Evolutionary conservation across 2,888 invertebrate genomes (phyloP), one percentile per base, ranked within the genome.

Genomic region (Synanthedon myopaeformis): DNA sequence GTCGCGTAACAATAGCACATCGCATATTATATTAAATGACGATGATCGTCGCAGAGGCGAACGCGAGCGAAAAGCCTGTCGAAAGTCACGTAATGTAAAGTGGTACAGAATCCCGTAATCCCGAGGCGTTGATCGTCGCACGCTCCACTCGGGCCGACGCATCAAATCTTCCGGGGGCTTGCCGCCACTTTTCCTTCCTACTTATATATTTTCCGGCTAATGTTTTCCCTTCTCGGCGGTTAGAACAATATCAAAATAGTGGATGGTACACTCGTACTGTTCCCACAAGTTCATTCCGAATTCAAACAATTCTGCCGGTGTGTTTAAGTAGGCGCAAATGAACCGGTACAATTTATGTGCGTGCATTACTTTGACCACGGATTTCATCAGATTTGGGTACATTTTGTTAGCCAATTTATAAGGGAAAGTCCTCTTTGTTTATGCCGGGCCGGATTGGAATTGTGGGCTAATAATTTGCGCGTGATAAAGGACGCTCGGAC

Each of bases 191-290:
- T 69, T 68, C 67, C 67, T 66, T 61, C 65, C 68, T 66, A 65
- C 65, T 61, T 67, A 61, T 72, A 72, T 72, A 66, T 65, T 67
- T 61, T 62, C 62, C 61, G 63, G 66, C 71, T 74, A 76, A 76
- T 74, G 72, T 72, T 71, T 69, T 70, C 70, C 71, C 70, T 65
- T 41, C 57, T 57, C 63, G 67, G 42, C 42, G n/a, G 12, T 42
- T 42, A 5, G 42, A 42, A 12, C 42, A 42, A 13, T 42, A 42
- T 42, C 5, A 42, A 42, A 42, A 13, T 42, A 12, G n/a, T 13
- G 42, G 42, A 42, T 13, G 12, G 28, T 28, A 28, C 28, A 28
- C 28, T 28, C 28, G 28, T 8, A 28, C 28, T 28, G 28, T 1
- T 28, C 28, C 28, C 6, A 28, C 28, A 8, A 28, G 6, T 28